Conservation (phyloP, 2,113 vertebrate species). For the Parotia lawesii region DNA sequence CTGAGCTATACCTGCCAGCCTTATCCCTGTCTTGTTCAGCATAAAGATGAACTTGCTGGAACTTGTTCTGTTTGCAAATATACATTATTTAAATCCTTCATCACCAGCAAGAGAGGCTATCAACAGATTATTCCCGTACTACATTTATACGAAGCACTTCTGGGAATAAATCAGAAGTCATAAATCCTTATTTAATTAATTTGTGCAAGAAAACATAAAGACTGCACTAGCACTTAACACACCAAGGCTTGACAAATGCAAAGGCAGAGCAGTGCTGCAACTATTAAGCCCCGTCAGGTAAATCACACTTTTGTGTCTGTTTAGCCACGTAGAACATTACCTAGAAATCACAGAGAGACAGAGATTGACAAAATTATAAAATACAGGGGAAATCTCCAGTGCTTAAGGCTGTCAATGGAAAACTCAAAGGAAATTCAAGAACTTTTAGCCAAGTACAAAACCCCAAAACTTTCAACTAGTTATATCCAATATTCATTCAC, state of each 20-base stretch:
- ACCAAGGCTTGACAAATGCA: background rate
- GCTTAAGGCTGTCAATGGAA: background rate
- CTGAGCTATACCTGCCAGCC: background rate
- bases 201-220: background rate
- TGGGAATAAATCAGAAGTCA: background rate
- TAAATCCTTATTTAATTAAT: slow-evolving; percentile 1
- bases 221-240: background rate
- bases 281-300: background rate
- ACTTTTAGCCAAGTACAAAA: background rate
- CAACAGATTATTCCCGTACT: background rate
- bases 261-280: background rate
- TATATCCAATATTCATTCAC: background rate
- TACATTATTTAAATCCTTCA: background rate
- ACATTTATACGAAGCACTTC: background rate
- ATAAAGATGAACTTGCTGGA: slow-evolving; percentile 6
- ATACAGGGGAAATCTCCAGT: background rate
- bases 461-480: background rate
- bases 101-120: background rate
- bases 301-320: background rate
- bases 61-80: slow-evolving; percentile 45
- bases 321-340: background rate
- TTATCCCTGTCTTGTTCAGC: background rate
- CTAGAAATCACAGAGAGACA: background rate
- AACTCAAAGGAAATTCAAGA: background rate
- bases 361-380: background rate